Base-by-base conservation (phyloP, 2,888 invertebrate species). In the Oxyteleia sp. region DNA sequence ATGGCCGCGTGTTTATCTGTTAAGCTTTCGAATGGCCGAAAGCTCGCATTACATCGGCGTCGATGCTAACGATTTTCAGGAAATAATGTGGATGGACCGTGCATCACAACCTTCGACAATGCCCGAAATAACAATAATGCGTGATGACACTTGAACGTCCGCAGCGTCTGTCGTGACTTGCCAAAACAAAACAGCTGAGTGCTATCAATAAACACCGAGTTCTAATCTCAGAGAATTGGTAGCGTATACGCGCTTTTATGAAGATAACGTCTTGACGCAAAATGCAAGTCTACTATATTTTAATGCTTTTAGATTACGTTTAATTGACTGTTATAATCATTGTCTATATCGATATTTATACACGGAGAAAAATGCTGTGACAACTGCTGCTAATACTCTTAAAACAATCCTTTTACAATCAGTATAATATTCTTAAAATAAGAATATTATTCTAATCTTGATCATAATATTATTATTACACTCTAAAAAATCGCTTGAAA, bases 91-190 rank as follows among this genome's bases (percentile, higher is more conserved):
- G 7, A 57, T 35, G 69, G 8, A 13, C 38, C 23, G 18, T 38
- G 26, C 64, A 66, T 68, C 72, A 57, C 87, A 90, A 87, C 88
- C 89, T 91, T 89, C 90, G 89, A 89, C 90, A 87, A 88, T 84
- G 89, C 90, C 89, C 88, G 83, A 91, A 92, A 91, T 91, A 91
- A 91, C 89, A 91, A 90, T 89, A 91, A 91, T 84, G 85, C 82
- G 76, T 88, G 88, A 89, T 88, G 88, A 89, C 88, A 87, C 71
- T 71, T 82, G 26, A 57, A 69, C 80, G 74, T 81, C 66, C 81
- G 82, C 82, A 63, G 63, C 69, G 80, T 80, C 78, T 71, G 85
- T 75, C 64, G 82, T 79, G 74, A 81, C 85, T 85, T 89, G 89
- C 90, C 89, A 90, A 90, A 90, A 86, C 85, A 87, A 87, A 91